A percentile compares a stretch with the other conserved stretches of the same genome.
Evolutionary conservation across 2,888 invertebrate genomes (phyloP).

Genomic region (Troides helena): DNA sequence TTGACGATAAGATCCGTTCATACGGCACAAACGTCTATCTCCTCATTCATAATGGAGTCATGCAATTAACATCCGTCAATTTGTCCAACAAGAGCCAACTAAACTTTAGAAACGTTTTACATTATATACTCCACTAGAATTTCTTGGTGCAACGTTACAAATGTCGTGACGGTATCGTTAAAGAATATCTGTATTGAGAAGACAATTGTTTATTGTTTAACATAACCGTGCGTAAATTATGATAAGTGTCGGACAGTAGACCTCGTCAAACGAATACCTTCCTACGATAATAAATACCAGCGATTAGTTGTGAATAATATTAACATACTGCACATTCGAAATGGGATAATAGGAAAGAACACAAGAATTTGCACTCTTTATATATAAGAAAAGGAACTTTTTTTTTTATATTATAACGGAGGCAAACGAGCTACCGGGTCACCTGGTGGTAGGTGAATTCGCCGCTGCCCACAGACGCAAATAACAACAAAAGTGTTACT

Average conservation of each 20-base stretch:
- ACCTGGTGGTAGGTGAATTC: too few species aligned
- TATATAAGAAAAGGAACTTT: too few species aligned
- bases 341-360: too few species aligned
- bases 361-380: too few species aligned
- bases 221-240: neutral
- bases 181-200: neutral
- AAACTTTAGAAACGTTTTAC: neutral
- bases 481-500: too few species aligned
- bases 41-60: neutral
- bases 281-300: neutral
- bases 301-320: neutral
- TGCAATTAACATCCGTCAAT: neutral
- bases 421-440: too few species aligned
- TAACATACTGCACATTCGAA: neutral
- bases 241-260: neutral
- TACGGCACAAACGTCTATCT: neutral
- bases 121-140: neutral
- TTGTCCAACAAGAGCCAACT: too few species aligned
- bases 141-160: neutral
- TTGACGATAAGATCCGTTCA: constrained; percentile 2
- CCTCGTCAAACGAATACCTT: neutral
- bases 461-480: too few species aligned
- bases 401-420: too few species aligned
- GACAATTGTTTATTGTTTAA: constrained; percentile 5
- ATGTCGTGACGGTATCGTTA: neutral